Percentiles rank a stretch among this genome's conserved stretches.
Conservation (phyloP, 1,140 invertebrate species). For the Olivierus martensii region DNA sequence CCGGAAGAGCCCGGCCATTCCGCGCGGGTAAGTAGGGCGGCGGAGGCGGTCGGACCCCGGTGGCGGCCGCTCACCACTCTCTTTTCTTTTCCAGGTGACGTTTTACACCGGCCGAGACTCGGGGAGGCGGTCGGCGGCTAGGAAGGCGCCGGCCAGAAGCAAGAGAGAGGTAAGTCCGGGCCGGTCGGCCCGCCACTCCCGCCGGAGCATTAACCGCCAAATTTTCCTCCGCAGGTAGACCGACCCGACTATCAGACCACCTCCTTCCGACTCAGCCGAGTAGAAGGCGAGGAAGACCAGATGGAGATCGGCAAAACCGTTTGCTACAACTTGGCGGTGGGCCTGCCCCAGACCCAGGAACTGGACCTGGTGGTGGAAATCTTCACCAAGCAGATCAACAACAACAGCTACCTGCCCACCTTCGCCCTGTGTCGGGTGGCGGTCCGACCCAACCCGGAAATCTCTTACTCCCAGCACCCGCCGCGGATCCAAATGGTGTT, state of each 20-base stretch:
- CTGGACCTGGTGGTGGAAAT: conserved; percentile 24
- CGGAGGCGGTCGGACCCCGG: too few relatives aligned
- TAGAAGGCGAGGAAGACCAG: conserved; percentile 11
- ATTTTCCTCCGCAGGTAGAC: neutral
- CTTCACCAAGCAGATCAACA: conserved; percentile 21
- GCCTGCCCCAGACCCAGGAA: conserved; percentile 12
- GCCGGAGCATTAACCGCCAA: neutral
- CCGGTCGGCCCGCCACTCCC: too few relatives aligned
- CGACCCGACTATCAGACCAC: conserved; percentile 5
- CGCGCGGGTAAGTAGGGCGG: too few relatives aligned
- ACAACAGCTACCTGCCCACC: conserved; percentile 14
- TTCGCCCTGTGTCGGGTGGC: conserved; percentile 19
- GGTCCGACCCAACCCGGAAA: conserved; percentile 3
- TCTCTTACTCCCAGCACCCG: conserved; percentile 1
- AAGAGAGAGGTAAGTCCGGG: neutral
- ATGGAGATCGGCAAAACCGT: conserved; percentile 12
- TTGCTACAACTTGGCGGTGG: conserved; percentile 13
- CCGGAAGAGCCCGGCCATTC: too few relatives aligned
- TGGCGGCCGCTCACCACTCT: too few relatives aligned
- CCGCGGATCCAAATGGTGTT: conserved; percentile 13
- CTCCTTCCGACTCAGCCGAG: conserved; percentile 10
- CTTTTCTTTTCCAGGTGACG: neutral
- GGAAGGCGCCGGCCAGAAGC: neutral
- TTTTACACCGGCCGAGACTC: neutral
- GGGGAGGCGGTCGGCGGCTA: neutral